These are phyloP conservation scores for Ictalurus punctatus DNA, from an alignment of 2,113 vertebrate genomes.

Conservation along the genomic window DNA sequence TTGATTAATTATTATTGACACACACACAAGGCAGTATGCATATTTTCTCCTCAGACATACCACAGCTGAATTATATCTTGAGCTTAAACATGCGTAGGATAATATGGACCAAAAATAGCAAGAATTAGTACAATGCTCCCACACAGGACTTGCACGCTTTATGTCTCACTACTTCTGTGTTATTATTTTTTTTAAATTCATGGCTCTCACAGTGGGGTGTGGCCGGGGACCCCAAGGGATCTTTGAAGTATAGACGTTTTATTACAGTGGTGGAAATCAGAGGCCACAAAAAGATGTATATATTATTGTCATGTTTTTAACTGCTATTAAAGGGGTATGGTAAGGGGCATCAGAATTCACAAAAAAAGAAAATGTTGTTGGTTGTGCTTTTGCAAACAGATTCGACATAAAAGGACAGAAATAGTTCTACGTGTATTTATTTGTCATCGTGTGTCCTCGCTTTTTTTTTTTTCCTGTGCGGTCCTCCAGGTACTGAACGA, in stretches of 20 bases:
- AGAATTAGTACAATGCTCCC: not conserved
- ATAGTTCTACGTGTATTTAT: not conserved
- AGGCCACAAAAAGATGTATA: too few species aligned
- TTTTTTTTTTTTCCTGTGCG: not conserved
- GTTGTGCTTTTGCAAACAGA: not conserved
- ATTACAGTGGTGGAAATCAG: too few species aligned
- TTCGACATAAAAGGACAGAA: not conserved
- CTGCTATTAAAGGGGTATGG: not conserved
- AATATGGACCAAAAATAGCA: not conserved
- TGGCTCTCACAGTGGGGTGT: not conserved
- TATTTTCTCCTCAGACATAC: not conserved
- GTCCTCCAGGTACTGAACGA: constrained; percentile 90
- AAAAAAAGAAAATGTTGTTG: not conserved
- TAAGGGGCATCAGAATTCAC: not conserved
- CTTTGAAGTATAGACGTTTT: not conserved
- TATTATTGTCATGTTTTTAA: not conserved
- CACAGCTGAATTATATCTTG: not conserved
- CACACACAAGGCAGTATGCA: not conserved
- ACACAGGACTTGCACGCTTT: not conserved
- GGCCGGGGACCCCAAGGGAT: not conserved
- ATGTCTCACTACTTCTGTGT: not conserved
- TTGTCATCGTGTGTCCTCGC: not conserved
- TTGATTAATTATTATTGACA: too few species aligned
- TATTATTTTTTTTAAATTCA: not conserved
- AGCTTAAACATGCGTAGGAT: not conserved